Conservation (phyloP, 2,888 invertebrate genomes). For the Trachelus troglodyta region DNA sequence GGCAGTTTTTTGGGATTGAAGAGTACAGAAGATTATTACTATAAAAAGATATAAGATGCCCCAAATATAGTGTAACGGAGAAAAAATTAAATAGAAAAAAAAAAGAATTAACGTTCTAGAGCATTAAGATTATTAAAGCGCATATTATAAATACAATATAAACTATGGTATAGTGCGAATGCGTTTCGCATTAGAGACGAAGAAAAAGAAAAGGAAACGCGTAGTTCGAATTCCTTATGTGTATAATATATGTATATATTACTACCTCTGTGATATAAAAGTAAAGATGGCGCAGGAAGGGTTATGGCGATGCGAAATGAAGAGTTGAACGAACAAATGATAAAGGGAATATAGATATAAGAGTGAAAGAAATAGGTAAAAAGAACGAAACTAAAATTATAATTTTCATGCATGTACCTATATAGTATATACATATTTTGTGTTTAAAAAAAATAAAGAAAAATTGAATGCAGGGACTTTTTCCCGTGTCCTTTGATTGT, state of each 20-base stretch:
- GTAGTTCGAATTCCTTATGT: not conserved
- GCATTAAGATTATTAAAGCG: not conserved
- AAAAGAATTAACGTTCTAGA: not conserved
- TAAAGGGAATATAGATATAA: not conserved
- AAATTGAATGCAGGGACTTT: not conserved
- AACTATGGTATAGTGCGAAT: not conserved
- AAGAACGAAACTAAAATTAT: not conserved
- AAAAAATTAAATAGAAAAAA: not conserved
- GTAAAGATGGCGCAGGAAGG: not conserved
- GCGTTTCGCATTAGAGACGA: no score
- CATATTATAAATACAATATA: not conserved
- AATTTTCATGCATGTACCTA: conserved; percentile 1
- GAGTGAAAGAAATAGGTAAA: not conserved
- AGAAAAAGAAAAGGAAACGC: not conserved
- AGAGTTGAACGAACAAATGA: not conserved
- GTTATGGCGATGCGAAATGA: not conserved
- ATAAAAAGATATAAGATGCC: no score
- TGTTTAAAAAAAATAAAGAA: not conserved
- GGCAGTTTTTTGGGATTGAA: no score
- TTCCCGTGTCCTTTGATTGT: not conserved
- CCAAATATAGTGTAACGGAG: no score
- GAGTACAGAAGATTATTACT: no score
- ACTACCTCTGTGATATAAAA: conserved; percentile 4
- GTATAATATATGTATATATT: not conserved
- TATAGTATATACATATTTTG: not conserved